Evolutionary conservation across 2,888 invertebrate genomes (phyloP).

Genomic region (Julus scanicus): DNA sequence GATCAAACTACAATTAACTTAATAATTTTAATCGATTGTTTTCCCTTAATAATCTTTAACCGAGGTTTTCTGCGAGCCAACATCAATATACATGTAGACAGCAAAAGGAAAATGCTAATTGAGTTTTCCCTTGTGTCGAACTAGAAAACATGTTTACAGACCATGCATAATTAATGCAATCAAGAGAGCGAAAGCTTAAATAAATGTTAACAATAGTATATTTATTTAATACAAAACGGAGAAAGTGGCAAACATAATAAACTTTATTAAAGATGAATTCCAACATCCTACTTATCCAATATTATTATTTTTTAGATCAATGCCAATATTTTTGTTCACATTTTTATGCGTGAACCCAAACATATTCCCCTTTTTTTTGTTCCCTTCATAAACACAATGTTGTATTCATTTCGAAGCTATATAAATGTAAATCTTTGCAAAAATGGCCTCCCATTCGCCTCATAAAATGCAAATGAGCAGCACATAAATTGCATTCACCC

Average conservation of each 20-base stretch:
- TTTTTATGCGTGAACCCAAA: neutral
- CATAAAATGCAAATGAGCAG: slow-evolving; percentile 36
- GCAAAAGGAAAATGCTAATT: slow-evolving; percentile 6
- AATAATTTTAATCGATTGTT: neutral
- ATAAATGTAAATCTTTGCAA: neutral
- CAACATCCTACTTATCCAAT: neutral
- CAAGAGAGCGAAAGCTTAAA: slow-evolving; percentile 16
- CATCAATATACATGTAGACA: neutral
- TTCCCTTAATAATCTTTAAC: neutral
- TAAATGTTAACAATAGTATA: slow-evolving; percentile 8
- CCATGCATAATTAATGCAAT: slow-evolving; percentile 41
- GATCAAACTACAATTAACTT: too few species aligned
- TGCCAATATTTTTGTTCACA: neutral
- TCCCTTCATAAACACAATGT: neutral
- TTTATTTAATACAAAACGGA: neutral
- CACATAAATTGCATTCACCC: slow-evolving; percentile 21
- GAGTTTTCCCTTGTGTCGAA: neutral
- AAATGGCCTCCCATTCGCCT: neutral
- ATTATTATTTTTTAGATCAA: neutral
- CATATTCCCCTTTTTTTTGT: neutral
- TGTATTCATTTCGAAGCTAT: slow-evolving; percentile 2
- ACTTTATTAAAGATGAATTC: neutral
- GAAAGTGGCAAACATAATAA: slow-evolving; percentile 13
- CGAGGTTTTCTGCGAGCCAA: neutral
- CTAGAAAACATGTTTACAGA: slow-evolving; percentile 30